These are phyloP conservation scores for Saiga tatarica DNA, from an alignment of 2,113 vertebrate genomes.

Conservation along the genomic window DNA sequence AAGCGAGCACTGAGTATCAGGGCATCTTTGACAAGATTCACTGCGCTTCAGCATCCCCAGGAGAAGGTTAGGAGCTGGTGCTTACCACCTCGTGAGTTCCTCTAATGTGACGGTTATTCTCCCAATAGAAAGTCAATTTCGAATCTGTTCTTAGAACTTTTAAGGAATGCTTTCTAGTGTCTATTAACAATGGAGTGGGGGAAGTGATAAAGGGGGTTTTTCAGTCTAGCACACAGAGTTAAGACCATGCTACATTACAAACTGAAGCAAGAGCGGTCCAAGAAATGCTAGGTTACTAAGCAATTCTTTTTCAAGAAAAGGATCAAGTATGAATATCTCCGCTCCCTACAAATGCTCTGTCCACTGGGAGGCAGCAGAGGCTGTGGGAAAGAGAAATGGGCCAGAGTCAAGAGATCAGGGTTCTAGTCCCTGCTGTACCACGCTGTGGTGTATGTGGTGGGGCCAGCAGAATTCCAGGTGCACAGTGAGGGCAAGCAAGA, in stretches of 20 bases:
- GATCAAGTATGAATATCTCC: background rate
- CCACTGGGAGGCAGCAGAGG: conserved; percentile 71
- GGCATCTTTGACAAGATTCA: background rate
- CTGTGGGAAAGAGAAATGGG: background rate
- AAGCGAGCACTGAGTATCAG: background rate
- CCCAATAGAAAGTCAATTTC: background rate
- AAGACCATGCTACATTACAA: background rate
- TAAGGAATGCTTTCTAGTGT: background rate
- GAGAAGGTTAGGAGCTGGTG: background rate
- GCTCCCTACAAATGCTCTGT: background rate
- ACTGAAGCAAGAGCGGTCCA: background rate
- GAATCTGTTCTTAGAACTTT: background rate
- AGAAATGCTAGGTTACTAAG: background rate
- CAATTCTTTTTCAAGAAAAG: background rate
- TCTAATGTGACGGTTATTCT: background rate
- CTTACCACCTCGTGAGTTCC: background rate
- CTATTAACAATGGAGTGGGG: fast-evolving
- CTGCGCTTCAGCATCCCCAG: fast-evolving
- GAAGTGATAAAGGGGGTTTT: background rate
- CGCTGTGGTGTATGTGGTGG: too few species aligned
- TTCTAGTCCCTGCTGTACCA: background rate
- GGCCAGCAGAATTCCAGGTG: background rate
- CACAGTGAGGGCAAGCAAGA: background rate
- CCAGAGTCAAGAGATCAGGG: background rate
- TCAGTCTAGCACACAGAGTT: background rate